These are phyloP conservation scores for Phyllotreta striolata DNA, from an alignment of 2,888 invertebrate genomes.

Conservation along the genomic window DNA sequence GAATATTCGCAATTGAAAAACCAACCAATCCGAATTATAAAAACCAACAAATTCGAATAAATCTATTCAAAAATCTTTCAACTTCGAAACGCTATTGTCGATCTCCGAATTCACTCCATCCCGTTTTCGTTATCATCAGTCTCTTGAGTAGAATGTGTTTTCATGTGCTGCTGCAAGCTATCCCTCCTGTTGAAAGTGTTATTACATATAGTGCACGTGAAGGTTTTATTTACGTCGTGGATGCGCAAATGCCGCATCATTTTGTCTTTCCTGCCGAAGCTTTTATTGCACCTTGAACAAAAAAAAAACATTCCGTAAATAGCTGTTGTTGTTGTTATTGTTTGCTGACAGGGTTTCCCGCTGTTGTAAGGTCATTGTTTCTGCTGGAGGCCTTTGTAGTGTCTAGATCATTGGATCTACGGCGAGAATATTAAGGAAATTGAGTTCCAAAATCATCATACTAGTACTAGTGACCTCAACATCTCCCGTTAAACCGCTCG, in stretches of 20 bases:
- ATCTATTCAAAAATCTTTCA: conserved; percentile 1
- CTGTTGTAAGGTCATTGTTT: no score
- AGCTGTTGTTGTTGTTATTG: no score
- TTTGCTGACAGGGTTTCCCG: no score
- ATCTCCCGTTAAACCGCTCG: no score
- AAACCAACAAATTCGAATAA: no score
- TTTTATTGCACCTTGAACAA: conserved; percentile 65
- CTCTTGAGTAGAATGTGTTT: conserved; percentile 60
- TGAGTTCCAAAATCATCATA: no score
- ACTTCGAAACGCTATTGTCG: background rate
- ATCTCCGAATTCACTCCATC: conserved; percentile 7
- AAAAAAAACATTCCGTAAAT: background rate
- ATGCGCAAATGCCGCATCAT: conserved; percentile 72
- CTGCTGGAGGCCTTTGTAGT: no score
- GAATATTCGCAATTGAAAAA: no score
- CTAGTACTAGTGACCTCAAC: no score
- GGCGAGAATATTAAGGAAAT: no score
- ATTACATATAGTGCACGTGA: conserved; percentile 70
- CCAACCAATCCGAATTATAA: no score
- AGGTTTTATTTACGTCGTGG: conserved; percentile 64
- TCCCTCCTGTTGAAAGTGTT: conserved; percentile 68
- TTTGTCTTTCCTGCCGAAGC: conserved; percentile 75
- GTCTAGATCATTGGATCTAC: no score
- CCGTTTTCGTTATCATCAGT: conserved; percentile 19
- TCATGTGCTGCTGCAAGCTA: conserved; percentile 67